Conservation (phyloP, 2,113 vertebrate species). For the Epinephelus fuscoguttatus region DNA sequence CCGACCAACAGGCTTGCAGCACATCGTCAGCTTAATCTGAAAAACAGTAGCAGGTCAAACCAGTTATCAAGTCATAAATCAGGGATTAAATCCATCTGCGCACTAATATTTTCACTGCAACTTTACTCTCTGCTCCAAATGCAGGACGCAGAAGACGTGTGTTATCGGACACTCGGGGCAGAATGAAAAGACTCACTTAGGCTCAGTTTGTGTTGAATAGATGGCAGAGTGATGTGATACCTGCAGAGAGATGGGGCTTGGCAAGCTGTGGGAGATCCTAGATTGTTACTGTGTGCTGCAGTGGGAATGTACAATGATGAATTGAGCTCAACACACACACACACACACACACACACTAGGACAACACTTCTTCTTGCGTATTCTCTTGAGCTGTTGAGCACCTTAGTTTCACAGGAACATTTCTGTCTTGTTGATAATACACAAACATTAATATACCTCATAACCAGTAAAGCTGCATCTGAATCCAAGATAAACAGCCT, state of each 20-base stretch:
- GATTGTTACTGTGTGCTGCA: conserved; percentile 22
- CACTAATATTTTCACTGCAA: background rate
- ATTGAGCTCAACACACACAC: conserved; percentile 1
- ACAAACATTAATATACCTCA: background rate
- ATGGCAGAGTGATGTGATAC: conserved; percentile 52
- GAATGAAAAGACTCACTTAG: conserved; percentile 45
- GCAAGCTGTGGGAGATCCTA: background rate
- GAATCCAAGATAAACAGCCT: background rate
- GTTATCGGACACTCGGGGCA: conserved; percentile 27
- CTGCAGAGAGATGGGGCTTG: conserved; percentile 26
- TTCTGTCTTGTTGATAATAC: background rate
- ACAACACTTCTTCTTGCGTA: background rate
- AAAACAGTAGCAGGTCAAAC: background rate
- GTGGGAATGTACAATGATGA: background rate
- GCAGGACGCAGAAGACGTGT: background rate
- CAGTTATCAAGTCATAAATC: background rate
- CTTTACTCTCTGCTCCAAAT: background rate
- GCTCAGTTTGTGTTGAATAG: conserved; percentile 45
- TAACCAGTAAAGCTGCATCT: background rate
- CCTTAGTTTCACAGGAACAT: background rate
- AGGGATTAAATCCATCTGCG: background rate
- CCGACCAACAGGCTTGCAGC: background rate
- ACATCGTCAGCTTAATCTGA: background rate
- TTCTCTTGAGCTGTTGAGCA: background rate
- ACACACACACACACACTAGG: background rate